Conservation (phyloP, 2,113 vertebrate genomes). For the Xenopus laevis region DNA sequence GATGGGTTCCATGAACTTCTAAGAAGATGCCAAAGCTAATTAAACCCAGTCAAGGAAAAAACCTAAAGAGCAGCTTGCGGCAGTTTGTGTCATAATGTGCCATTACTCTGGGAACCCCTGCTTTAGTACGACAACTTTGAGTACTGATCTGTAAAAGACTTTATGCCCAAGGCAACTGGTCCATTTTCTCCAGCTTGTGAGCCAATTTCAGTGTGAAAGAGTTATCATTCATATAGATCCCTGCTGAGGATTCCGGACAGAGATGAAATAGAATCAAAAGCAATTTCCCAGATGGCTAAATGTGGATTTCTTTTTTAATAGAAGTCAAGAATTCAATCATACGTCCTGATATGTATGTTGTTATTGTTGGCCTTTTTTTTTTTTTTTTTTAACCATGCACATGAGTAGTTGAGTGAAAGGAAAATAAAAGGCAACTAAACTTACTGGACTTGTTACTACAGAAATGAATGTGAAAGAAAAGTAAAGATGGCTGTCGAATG, state of each 20-base stretch:
- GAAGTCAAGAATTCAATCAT: slow-evolving; percentile 26
- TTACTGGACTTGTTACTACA: not conserved
- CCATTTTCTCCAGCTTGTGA: slow-evolving; percentile 36
- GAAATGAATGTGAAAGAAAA: too few relatives aligned
- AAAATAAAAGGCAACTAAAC: slow-evolving; percentile 4
- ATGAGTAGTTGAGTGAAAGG: not conserved
- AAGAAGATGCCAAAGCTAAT: not conserved
- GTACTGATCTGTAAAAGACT: slow-evolving; percentile 41
- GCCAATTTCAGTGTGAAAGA: slow-evolving; percentile 37
- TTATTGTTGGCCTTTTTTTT: not conserved
- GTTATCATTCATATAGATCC: slow-evolving; percentile 38
- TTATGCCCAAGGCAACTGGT: slow-evolving; percentile 37
- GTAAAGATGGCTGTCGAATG: too few relatives aligned
- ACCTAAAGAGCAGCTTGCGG: slow-evolving; percentile 10
- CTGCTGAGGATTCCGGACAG: slow-evolving; percentile 31
- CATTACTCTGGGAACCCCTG: slow-evolving; percentile 17
- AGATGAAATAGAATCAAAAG: slow-evolving; percentile 41
- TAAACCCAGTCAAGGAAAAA: slow-evolving; percentile 22
- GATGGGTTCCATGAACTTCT: not conserved
- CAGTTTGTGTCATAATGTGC: slow-evolving; percentile 10
- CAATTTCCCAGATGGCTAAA: slow-evolving; percentile 37
- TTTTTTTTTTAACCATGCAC: not conserved
- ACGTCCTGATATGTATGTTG: too few relatives aligned
- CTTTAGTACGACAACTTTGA: slow-evolving; percentile 7
- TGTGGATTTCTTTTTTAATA: slow-evolving; percentile 15